These are phyloP conservation scores for Dasysyrphus tricinctus DNA, from an alignment of 2,888 invertebrate genomes.

Conservation along the genomic window DNA sequence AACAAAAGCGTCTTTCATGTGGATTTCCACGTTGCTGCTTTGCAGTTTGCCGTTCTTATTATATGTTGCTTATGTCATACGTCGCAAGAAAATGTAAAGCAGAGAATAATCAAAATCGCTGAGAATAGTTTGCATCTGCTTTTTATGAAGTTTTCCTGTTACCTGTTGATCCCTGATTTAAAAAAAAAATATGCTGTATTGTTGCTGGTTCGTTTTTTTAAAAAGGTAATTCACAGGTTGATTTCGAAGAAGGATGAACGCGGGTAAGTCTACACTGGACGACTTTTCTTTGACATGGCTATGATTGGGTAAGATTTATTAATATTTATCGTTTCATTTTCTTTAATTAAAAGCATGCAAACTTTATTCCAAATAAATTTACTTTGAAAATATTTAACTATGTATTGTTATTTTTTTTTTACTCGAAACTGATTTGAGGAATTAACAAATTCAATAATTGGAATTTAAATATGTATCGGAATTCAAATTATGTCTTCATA, in stretches of 20 bases:
- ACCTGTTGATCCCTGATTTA: constrained; percentile 64
- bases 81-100: constrained; percentile 33
- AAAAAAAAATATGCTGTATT: constrained; percentile 58
- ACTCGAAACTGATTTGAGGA: not conserved
- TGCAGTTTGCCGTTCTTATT: constrained; percentile 69
- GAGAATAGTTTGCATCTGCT: constrained; percentile 64
- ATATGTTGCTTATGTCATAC: constrained; percentile 45
- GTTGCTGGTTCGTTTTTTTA: constrained; percentile 72
- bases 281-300: not conserved
- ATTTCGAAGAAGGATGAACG: not conserved
- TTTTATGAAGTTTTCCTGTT: constrained; percentile 69
- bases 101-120: constrained; percentile 40
- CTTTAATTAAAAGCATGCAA: not conserved
- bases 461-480: too few relatives aligned
- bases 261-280: constrained; percentile 54
- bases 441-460: not conserved
- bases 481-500: too few relatives aligned
- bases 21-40: constrained; percentile 75
- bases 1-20: constrained; percentile 57
- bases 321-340: not conserved
- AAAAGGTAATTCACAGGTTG: constrained; percentile 71
- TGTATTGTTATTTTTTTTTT: constrained; percentile 22
- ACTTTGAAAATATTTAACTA: constrained; percentile 54
- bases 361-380: constrained; percentile 39
- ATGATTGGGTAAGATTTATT: constrained; percentile 42